A percentile compares a stretch with the other conserved stretches of the same genome.
phyloP scores from a whole-genome alignment of 2,113 vertebrate species.

The Bettongia penicillata region DNA sequence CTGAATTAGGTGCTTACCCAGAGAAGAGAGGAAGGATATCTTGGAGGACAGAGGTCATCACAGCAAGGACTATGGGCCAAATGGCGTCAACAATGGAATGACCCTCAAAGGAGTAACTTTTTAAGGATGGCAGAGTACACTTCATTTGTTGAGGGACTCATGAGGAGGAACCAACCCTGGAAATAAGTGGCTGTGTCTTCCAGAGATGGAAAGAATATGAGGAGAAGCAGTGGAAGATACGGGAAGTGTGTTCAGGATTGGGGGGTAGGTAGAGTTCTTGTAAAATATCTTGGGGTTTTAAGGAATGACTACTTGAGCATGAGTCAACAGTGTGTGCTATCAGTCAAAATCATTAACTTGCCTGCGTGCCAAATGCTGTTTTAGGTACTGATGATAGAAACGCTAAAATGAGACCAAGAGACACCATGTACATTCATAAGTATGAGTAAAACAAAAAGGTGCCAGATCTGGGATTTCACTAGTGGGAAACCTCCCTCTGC shows the following conservation, averaged over 20 bases:
- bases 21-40: background rate
- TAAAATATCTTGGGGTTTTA: background rate
- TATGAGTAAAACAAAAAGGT: too few species aligned
- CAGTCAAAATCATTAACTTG: background rate
- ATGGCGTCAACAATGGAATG: background rate
- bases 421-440: too few species aligned
- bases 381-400: too few species aligned
- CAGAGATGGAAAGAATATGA: background rate
- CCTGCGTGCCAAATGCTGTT: too few species aligned
- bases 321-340: background rate
- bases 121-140: background rate
- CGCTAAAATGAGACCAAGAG: too few species aligned
- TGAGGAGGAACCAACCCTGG: background rate
- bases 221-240: background rate
- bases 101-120: background rate
- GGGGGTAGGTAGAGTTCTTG: background rate
- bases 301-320: background rate
- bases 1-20: background rate
- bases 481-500: too few species aligned
- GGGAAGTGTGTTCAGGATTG: background rate
- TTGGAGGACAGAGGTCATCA: background rate
- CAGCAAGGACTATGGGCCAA: background rate
- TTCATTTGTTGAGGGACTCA: too few species aligned
- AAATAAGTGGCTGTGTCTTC: background rate
- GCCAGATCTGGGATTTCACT: background rate